A percentile compares a stretch with the other conserved stretches of the same genome.
These are phyloP conservation scores for Acrocephalus kingi DNA, from an alignment of 2,113 vertebrate species.

Conservation along the genomic window DNA sequence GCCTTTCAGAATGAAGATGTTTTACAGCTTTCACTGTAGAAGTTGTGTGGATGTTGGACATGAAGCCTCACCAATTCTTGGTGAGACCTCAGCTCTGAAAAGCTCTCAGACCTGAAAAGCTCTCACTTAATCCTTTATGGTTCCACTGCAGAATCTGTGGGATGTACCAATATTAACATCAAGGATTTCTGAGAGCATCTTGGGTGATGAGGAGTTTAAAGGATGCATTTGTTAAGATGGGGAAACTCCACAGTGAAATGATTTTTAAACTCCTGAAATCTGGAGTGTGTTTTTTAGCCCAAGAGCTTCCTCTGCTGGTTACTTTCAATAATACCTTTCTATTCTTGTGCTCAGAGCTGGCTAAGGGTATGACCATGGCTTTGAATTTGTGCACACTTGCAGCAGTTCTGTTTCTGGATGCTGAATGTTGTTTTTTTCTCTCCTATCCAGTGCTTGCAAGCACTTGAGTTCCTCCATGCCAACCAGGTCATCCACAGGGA, in stretches of 20 bases:
- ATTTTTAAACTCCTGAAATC: neutral
- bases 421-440: neutral
- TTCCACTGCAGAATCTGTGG: neutral
- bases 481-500: slow-evolving; percentile 99
- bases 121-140: neutral
- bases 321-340: neutral
- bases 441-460: slow-evolving; percentile 90
- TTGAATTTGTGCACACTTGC: neutral
- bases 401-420: neutral
- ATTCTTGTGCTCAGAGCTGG: neutral
- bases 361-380: neutral
- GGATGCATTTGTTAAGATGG: neutral
- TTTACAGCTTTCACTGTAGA: neutral
- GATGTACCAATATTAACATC: neutral
- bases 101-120: neutral
- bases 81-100: neutral
- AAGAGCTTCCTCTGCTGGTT: slow-evolving; percentile 52
- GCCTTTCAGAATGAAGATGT: neutral
- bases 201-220: neutral
- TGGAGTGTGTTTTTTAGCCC: neutral
- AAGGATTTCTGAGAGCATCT: neutral
- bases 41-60: neutral
- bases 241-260: neutral
- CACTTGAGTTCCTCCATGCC: slow-evolving; percentile 94
- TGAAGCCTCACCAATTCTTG: neutral